Evolutionary conservation across 2,797 vertebrate genomes (phyloP).

Genomic region (Oophaga sylvatica): DNA sequence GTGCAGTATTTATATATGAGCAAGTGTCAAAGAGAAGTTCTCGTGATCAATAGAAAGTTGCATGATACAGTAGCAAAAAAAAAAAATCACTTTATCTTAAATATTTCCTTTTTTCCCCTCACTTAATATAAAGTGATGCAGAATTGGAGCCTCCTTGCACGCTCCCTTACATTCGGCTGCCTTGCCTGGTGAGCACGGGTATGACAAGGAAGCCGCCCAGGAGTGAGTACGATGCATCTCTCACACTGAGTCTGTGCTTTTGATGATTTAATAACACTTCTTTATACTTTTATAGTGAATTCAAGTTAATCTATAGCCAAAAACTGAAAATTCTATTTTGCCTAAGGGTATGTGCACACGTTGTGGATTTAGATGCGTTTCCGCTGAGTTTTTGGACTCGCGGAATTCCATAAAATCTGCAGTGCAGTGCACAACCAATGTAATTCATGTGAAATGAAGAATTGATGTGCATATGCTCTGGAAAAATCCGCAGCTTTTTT

Average conservation of each 20-base stretch:
- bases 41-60: neutral
- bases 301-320: neutral
- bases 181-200: neutral
- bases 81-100: neutral
- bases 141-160: neutral
- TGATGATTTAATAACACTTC: neutral
- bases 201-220: conserved; percentile 9
- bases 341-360: neutral
- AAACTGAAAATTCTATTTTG: neutral
- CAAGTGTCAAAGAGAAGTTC: neutral
- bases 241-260: neutral
- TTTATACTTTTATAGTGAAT: neutral
- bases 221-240: neutral
- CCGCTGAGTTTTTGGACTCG: too few species aligned
- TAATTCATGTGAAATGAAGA: too few species aligned
- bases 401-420: too few species aligned
- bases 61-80: neutral
- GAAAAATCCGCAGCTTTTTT: too few species aligned
- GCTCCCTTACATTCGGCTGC: neutral
- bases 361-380: too few species aligned
- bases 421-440: too few species aligned
- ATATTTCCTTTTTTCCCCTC: neutral
- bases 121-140: neutral
- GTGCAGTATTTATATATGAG: neutral
- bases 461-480: too few species aligned